Evolutionary conservation across 2,797 vertebrate species (phyloP).

Genomic region (Petrocephalus sullivani): DNA sequence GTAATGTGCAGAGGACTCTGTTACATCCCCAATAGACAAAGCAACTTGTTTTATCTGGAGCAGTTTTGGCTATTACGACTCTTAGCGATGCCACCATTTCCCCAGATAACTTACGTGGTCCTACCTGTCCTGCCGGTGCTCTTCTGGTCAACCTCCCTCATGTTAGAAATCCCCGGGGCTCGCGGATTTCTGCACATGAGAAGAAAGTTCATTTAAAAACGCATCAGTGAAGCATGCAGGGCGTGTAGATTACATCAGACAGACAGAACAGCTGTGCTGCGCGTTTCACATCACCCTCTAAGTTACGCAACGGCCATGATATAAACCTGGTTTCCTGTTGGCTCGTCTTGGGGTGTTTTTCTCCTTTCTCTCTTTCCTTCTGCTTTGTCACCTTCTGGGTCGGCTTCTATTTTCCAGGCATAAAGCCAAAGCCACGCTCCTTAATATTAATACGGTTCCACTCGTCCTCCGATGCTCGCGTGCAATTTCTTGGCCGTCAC

Average conservation of each 20-base stretch:
- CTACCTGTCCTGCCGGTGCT: not conserved
- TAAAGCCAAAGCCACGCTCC: not conserved
- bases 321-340: constrained; percentile 19
- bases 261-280: constrained; percentile 19
- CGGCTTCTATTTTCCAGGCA: not conserved
- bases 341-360: not conserved
- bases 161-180: not conserved
- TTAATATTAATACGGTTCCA: constrained; percentile 25
- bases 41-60: constrained; percentile 60
- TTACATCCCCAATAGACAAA: constrained; percentile 55
- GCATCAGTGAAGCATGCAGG: constrained; percentile 39
- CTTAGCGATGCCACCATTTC: constrained; percentile 41
- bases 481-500: constrained; percentile 12
- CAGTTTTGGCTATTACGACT: constrained; percentile 51
- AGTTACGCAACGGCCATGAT: not conserved
- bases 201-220: constrained; percentile 37
- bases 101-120: not conserved
- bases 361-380: not conserved
- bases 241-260: constrained; percentile 34
- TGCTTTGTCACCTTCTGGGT: not conserved
- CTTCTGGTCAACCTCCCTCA: not conserved
- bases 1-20: constrained; percentile 57
- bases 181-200: constrained; percentile 21
- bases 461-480: not conserved
- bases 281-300: not conserved